Evolutionary conservation across 2,797 vertebrate genomes (phyloP).

Genomic region (Bovichtus variegatus): DNA sequence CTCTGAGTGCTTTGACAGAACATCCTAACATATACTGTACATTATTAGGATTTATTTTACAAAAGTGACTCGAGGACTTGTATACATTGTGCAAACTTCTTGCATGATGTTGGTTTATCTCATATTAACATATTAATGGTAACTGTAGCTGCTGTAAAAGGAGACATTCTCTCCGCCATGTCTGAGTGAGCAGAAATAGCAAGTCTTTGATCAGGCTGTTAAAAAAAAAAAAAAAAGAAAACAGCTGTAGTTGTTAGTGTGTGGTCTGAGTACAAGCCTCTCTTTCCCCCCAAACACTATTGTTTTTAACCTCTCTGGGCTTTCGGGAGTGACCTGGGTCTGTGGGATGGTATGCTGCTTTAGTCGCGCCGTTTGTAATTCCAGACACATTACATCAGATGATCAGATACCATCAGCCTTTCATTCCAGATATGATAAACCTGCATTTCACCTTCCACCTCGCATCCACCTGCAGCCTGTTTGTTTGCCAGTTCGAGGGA

Average conservation of each 20-base stretch:
- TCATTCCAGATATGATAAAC: constrained; percentile 66
- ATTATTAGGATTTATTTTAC: constrained; percentile 35
- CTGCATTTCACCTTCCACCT: constrained; percentile 57
- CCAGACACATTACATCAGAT: constrained; percentile 66
- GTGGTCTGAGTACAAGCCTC: constrained; percentile 40
- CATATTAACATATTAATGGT: constrained; percentile 13
- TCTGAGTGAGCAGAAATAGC: constrained; percentile 44
- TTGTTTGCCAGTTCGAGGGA: constrained; percentile 26
- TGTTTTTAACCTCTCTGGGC: constrained; percentile 32
- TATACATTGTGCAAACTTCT: constrained; percentile 17
- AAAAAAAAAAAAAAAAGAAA: constrained; percentile 13
- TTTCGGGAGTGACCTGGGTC: constrained; percentile 52
- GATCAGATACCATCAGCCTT: constrained; percentile 61
- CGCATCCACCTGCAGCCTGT: constrained; percentile 37
- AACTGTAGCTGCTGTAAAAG: constrained; percentile 24
- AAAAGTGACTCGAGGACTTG: constrained; percentile 26
- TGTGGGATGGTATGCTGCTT: constrained; percentile 54
- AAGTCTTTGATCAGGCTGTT: constrained; percentile 55
- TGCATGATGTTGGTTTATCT: constrained; percentile 26
- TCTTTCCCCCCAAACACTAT: constrained; percentile 8
- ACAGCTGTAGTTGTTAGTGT: constrained; percentile 67
- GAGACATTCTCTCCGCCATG: constrained; percentile 4
- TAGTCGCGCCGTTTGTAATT: constrained; percentile 60
- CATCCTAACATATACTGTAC: constrained; percentile 4
- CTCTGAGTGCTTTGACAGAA: constrained; percentile 5